These are phyloP conservation scores for Halyomorpha halys DNA, from an alignment of 1,140 invertebrate species.

Conservation along the genomic window DNA sequence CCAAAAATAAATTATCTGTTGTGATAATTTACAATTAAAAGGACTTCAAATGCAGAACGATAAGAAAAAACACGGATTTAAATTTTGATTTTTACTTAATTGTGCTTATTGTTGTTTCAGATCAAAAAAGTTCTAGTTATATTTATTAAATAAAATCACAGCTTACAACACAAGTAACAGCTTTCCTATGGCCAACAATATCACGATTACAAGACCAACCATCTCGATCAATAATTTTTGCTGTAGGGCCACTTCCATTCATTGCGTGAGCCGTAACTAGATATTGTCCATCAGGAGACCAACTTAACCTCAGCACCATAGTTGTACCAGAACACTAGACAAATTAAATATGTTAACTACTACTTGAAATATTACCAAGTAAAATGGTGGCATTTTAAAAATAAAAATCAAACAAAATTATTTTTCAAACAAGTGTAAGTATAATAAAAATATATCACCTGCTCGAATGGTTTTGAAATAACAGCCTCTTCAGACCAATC, in stretches of 20 bases:
- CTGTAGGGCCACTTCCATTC: slow-evolving; percentile 93
- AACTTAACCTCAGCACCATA: slow-evolving; percentile 81
- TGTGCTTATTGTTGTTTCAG: too few relatives aligned
- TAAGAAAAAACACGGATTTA: too few relatives aligned
- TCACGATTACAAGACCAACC: slow-evolving; percentile 89
- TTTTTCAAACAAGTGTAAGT: too few relatives aligned
- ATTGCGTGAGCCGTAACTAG: slow-evolving; percentile 94
- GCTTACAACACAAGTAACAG: slow-evolving; percentile 84
- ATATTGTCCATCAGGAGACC: slow-evolving; percentile 97
- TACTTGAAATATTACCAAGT: too few relatives aligned
- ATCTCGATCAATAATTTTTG: slow-evolving; percentile 83
- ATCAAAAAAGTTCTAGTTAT: too few relatives aligned
- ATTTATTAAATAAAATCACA: not conserved
- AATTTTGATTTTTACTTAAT: too few relatives aligned
- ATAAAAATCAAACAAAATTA: too few relatives aligned
- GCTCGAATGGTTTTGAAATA: slow-evolving; percentile 84
- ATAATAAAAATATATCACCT: slow-evolving; percentile 39
- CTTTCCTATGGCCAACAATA: slow-evolving; percentile 95
- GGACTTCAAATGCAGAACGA: too few relatives aligned
- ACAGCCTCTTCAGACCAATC: slow-evolving; percentile 83
- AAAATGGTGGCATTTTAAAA: too few relatives aligned
- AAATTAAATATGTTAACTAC: not conserved
- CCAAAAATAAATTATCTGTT: too few relatives aligned
- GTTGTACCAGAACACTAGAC: slow-evolving; percentile 78
- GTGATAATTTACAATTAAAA: too few relatives aligned